Conservation (phyloP, 2,888 invertebrate genomes). For the Cerastis leucographa region DNA sequence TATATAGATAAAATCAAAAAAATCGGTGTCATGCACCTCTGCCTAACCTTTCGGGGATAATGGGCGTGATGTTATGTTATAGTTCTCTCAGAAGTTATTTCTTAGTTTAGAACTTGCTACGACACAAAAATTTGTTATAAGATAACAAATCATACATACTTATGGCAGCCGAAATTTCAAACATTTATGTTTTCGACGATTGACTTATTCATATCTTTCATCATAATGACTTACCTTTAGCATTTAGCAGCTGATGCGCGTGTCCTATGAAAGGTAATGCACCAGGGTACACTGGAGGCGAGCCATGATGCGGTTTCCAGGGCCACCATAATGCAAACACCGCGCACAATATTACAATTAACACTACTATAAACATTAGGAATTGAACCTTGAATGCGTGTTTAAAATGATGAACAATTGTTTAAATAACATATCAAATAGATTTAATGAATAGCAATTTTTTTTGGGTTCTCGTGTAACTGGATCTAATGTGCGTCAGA, state of each 20-base stretch:
- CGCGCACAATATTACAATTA: slow-evolving; percentile 5
- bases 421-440: background rate
- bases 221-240: background rate
- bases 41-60: no score
- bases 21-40: no score
- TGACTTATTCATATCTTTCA: background rate
- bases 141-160: no score
- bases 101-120: no score
- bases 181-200: no score
- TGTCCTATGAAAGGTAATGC: slow-evolving; percentile 36
- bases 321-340: slow-evolving; percentile 11
- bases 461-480: background rate
- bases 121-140: no score
- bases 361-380: background rate
- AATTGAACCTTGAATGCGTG: background rate
- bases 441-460: background rate
- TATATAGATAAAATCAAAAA: no score
- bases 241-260: background rate
- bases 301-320: background rate
- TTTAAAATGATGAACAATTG: background rate
- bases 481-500: background rate
- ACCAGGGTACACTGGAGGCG: slow-evolving; percentile 17
- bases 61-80: no score
- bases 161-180: no score
- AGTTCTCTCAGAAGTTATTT: no score